These are phyloP conservation scores for Atherinosoma microstoma DNA, from an alignment of 2,797 vertebrate species.

Conservation along the genomic window DNA sequence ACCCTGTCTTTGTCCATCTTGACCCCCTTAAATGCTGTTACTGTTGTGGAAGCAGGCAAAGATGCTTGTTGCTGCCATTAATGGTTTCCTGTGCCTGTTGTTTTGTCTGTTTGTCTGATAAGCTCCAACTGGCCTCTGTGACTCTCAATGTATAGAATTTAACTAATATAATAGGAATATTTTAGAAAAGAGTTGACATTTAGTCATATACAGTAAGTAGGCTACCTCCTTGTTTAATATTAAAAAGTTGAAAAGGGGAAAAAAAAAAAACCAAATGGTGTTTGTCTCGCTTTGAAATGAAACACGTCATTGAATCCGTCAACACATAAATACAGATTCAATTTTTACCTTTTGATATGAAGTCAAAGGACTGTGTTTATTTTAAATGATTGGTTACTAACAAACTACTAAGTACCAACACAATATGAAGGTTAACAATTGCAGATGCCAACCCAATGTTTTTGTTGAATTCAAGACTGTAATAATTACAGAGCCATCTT, in stretches of 20 bases:
- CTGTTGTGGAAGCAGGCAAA: slow-evolving; percentile 15
- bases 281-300: slow-evolving; percentile 44
- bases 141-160: not conserved
- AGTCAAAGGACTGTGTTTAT: slow-evolving; percentile 6
- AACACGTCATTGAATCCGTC: slow-evolving; percentile 41
- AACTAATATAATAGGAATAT: not conserved
- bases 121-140: not conserved
- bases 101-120: not conserved
- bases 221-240: not conserved
- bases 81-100: slow-evolving; percentile 13
- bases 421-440: not conserved
- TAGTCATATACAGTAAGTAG: not conserved
- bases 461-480: not conserved
- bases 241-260: not conserved
- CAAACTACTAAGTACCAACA: not conserved
- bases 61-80: slow-evolving; percentile 16
- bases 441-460: not conserved
- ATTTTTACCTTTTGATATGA: slow-evolving; percentile 2
- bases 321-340: slow-evolving; percentile 1
- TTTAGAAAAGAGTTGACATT: not conserved
- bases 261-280: not conserved
- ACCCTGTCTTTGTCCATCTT: slow-evolving; percentile 50
- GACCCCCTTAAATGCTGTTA: slow-evolving; percentile 58
- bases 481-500: not conserved
- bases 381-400: not conserved